Evolutionary conservation across 2,797 vertebrate genomes (phyloP), one percentile per base, ranked within the genome.

Genomic region (Ciconia nigra): DNA sequence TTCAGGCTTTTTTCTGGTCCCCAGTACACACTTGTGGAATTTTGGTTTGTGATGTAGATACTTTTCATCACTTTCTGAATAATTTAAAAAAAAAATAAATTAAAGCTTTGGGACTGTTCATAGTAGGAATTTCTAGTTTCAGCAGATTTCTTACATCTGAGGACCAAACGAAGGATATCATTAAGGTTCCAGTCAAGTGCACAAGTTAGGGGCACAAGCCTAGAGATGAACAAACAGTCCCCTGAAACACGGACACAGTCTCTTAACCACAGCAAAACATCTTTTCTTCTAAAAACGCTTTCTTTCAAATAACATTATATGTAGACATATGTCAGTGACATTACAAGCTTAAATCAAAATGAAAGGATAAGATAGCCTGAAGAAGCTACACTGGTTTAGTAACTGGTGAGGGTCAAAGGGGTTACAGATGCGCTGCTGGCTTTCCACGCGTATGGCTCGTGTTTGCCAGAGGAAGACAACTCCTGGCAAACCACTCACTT

Each of bases 401-500:
- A 94, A 93, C 86, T 95, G 81, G 59, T 94, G 65, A 92, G 83
- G 71, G 88, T 74, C 61, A 89, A 66, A 52, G 83, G 33, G 55
- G 79, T 91, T 93, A 93, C 19, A 81, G 66, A 93, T 73, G 33
- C 8, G 49, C 91, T 96, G 76, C 74, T 72, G 47, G 74, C 47
- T 83, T 95, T 93, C 67, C 78, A 39, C 3, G 10, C 29, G 49
- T 62, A 63, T 51, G 72, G 87, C 69, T 92, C 12, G 0, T 74
- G 63, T 28, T 95, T 86, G 90, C 93, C 87, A 90, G 62, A 82
- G 76, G 79, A 95, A 71, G 83, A 96, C 80, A 96, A 93, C 19
- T 96, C 37, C 87, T 96, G 93, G 96, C 95, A 97, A 94, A 67
- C 55, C 65, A 86, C 71, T 96, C 92, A 95, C 67, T 94, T 93